A percentile compares a stretch with the other conserved stretches of the same genome.
These are phyloP conservation scores for Agrotis exclamationis DNA, from an alignment of 2,888 invertebrate species.

Conservation along the genomic window DNA sequence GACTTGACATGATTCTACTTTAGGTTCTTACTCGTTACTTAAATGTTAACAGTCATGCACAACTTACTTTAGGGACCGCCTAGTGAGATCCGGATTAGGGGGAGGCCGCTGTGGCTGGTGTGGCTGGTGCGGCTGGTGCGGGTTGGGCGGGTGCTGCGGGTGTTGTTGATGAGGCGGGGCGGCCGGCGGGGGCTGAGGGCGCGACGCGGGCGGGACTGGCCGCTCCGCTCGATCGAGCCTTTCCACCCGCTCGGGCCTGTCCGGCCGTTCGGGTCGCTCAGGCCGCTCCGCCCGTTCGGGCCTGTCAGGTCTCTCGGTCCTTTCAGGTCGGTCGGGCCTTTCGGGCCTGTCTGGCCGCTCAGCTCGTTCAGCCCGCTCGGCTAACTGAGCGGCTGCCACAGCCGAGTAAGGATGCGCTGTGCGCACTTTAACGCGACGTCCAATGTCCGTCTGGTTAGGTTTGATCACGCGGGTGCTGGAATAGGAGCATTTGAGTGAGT, in stretches of 20 bases:
- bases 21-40: constrained; percentile 3
- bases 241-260: constrained; percentile 68
- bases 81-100: constrained; percentile 93
- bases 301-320: constrained; percentile 75
- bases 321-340: constrained; percentile 74
- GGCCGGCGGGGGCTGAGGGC: constrained; percentile 68
- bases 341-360: constrained; percentile 66
- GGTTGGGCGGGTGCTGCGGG: constrained; percentile 75
- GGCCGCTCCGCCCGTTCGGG: constrained; percentile 77
- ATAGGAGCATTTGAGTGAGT: constrained; percentile 67
- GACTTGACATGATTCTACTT: constrained; percentile 11
- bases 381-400: constrained; percentile 75
- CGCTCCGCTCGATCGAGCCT: constrained; percentile 69
- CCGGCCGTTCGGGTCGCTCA: constrained; percentile 76
- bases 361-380: constrained; percentile 76
- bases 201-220: constrained; percentile 66
- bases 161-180: constrained; percentile 70
- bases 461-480: constrained; percentile 98
- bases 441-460: constrained; percentile 97
- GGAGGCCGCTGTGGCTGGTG: constrained; percentile 87
- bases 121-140: constrained; percentile 81
- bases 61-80: constrained; percentile 94
- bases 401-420: constrained; percentile 84
- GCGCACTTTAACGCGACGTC: constrained; percentile 96
- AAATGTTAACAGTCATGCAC: constrained; percentile 32